Evolutionary conservation across 2,797 vertebrate species (phyloP).

Genomic region (Acrossocheilus fasciatus): DNA sequence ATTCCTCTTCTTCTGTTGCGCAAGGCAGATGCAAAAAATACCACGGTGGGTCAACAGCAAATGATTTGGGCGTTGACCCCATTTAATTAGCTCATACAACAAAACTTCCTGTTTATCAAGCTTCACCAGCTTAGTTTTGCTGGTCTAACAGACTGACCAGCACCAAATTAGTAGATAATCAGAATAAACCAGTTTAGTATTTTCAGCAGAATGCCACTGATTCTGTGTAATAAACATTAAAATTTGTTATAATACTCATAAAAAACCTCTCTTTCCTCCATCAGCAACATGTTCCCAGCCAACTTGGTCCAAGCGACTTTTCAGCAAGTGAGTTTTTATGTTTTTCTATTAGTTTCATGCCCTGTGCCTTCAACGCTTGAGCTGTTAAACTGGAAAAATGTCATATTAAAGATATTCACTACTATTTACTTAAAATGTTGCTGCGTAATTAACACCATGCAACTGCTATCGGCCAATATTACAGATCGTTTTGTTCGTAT

Average conservation of each 20-base stretch:
- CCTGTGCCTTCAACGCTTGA: not conserved
- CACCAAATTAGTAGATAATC: not conserved
- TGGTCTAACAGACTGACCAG: not conserved
- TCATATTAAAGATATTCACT: not conserved
- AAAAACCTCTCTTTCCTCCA: conserved; percentile 58
- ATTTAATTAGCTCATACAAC: not conserved
- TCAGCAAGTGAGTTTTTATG: conserved; percentile 88
- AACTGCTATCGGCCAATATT: not conserved
- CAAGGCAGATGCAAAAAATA: not conserved
- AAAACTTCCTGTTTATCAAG: not conserved
- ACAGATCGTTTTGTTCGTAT: not conserved
- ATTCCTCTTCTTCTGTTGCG: not conserved
- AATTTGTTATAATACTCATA: not conserved
- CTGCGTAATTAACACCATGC: not conserved
- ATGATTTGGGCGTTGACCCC: not conserved
- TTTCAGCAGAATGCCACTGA: not conserved
- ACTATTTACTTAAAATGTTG: not conserved
- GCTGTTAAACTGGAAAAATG: not conserved
- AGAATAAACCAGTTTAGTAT: not conserved
- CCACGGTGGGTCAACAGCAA: not conserved
- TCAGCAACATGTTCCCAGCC: conserved; percentile 98
- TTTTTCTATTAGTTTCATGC: not conserved
- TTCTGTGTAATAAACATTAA: not conserved
- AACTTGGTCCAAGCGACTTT: conserved; percentile 98
- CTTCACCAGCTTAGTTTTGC: not conserved